Percentiles rank a stretch among this genome's conserved stretches.
phyloP scores from a whole-genome alignment of 2,797 vertebrate species.

The Myotis pilosus region DNA sequence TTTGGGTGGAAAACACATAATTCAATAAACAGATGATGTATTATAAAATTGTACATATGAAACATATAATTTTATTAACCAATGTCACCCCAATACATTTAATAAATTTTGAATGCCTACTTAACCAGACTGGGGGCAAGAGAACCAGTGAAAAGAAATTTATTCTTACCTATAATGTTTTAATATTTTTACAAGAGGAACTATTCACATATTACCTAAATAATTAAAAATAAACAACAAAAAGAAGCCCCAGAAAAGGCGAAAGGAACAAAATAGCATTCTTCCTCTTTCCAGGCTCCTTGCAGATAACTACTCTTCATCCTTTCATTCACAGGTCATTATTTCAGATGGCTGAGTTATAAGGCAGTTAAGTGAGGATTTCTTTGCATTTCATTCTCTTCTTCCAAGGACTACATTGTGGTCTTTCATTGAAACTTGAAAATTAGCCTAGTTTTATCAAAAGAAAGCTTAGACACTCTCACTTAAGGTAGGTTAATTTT shows the following conservation, averaged over 20 bases:
- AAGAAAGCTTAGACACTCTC: constrained; percentile 6
- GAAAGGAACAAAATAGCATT: constrained; percentile 13
- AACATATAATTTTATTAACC: too few species aligned
- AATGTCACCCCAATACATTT: neutral
- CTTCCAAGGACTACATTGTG: neutral
- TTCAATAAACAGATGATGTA: too few species aligned
- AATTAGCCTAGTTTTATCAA: neutral
- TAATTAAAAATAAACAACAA: constrained; percentile 36
- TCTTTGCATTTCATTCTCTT: constrained; percentile 40
- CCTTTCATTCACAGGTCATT: neutral
- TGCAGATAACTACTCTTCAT: neutral
- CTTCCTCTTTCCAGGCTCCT: neutral
- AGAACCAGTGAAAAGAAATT: neutral
- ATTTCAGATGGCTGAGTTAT: neutral
- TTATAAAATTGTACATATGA: too few species aligned
- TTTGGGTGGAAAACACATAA: too few species aligned
- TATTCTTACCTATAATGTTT: constrained; percentile 7
- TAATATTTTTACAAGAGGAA: constrained; percentile 34
- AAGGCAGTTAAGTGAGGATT: constrained; percentile 1
- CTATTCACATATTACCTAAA: neutral
- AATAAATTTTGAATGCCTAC: neutral
- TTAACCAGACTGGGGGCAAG: neutral
- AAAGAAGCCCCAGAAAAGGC: neutral
- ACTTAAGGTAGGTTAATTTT: constrained; percentile 34
- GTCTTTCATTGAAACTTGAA: constrained; percentile 54